Conservation (phyloP, 2,797 vertebrate species). For the Spea hammondii region DNA sequence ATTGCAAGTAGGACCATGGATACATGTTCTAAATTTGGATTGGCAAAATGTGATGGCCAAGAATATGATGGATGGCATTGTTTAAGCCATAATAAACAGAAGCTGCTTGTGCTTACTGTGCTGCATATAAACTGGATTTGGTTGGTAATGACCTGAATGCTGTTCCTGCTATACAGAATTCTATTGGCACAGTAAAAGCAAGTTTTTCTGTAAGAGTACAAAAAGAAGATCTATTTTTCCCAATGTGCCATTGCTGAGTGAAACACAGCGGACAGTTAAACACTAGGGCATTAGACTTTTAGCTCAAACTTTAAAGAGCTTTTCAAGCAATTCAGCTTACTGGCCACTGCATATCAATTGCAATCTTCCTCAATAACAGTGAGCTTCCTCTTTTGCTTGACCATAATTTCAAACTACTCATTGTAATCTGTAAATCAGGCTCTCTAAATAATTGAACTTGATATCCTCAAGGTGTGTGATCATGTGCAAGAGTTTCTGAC, state of each 20-base stretch:
- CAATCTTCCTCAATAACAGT: background rate
- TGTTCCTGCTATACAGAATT: conserved; percentile 8
- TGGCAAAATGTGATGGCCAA: background rate
- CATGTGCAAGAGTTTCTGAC: background rate
- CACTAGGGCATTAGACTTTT: background rate
- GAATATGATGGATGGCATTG: background rate
- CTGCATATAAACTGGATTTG: conserved; percentile 1
- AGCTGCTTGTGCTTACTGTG: background rate
- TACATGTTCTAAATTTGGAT: conserved; percentile 9
- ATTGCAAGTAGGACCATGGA: conserved; percentile 1
- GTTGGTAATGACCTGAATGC: conserved; percentile 5
- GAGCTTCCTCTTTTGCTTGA: background rate
- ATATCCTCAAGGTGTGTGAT: background rate
- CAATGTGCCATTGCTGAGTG: conserved; percentile 8
- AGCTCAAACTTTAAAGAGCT: background rate
- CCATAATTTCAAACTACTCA: conserved; percentile 2
- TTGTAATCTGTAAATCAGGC: background rate
- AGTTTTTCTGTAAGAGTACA: conserved; percentile 2
- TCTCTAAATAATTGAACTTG: background rate
- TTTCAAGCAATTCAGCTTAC: background rate
- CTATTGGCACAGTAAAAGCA: background rate
- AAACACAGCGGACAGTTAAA: background rate
- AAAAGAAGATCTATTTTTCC: conserved; percentile 7
- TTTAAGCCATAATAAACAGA: background rate
- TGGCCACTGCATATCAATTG: background rate